Evolutionary conservation across 2,888 invertebrate species (phyloP).

Genomic region (Eupithecia insigniata): DNA sequence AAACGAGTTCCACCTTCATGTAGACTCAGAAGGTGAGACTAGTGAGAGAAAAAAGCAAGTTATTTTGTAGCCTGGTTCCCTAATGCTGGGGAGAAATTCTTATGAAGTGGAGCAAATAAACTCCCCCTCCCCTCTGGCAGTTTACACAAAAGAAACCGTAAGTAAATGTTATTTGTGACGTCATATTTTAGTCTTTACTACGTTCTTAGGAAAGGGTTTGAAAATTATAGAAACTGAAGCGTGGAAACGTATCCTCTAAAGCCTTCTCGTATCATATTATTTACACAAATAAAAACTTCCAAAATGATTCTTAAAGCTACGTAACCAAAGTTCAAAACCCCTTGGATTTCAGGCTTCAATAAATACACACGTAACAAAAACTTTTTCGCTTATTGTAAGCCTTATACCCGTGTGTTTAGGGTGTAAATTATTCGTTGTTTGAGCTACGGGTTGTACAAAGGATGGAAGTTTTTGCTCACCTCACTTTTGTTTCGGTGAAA

Average conservation of each 20-base stretch:
- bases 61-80: not conserved
- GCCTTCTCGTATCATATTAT: constrained; percentile 36
- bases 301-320: constrained; percentile 41
- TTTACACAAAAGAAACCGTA: constrained; percentile 25
- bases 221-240: constrained; percentile 43
- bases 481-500: constrained; percentile 68
- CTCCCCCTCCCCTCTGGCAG: constrained; percentile 1
- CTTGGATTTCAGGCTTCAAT: constrained; percentile 47
- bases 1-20: not conserved
- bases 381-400: constrained; percentile 29
- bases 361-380: constrained; percentile 37
- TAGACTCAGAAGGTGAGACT: not conserved
- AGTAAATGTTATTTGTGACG: constrained; percentile 32
- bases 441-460: constrained; percentile 44
- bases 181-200: constrained; percentile 38
- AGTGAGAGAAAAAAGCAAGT: not conserved
- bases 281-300: constrained; percentile 30
- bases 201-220: constrained; percentile 36
- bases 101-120: constrained; percentile 11
- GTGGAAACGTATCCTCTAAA: constrained; percentile 40
- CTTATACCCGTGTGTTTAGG: constrained; percentile 27
- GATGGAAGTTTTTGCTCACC: constrained; percentile 63
- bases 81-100: constrained; percentile 4
- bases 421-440: constrained; percentile 46
- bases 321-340: constrained; percentile 46